Evolutionary conservation across 2,797 vertebrate species (phyloP).

Genomic region (Anguilla pacifica): DNA sequence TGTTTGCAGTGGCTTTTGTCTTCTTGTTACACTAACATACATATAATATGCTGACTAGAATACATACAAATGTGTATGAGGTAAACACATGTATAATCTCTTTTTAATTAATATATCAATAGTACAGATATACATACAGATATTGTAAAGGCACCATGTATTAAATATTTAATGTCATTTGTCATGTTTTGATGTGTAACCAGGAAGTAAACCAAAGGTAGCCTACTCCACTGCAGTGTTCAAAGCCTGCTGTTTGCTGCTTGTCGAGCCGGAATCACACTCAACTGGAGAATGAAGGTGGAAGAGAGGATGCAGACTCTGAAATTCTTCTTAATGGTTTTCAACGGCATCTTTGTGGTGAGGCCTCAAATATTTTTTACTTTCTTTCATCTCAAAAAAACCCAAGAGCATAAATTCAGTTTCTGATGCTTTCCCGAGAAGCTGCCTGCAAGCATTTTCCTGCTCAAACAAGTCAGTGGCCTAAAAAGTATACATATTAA

Average conservation of each 20-base stretch:
- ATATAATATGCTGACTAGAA: neutral
- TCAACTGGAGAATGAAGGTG: conserved; percentile 30
- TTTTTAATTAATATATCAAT: too few relatives aligned
- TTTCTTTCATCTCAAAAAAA: neutral
- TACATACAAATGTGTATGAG: neutral
- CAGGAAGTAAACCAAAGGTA: conserved; percentile 1
- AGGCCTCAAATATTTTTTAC: conserved; percentile 17
- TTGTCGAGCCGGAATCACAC: neutral
- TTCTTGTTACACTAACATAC: neutral
- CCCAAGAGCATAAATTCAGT: neutral
- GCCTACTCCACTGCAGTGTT: neutral
- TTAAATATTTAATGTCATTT: neutral
- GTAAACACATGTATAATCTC: neutral
- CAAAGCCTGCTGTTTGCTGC: neutral
- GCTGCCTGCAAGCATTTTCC: neutral
- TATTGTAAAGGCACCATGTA: neutral
- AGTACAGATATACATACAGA: neutral
- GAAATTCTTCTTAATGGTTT: conserved; percentile 36
- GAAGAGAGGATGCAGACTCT: conserved; percentile 30
- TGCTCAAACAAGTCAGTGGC: neutral
- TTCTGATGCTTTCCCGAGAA: neutral
- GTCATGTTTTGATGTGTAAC: neutral
- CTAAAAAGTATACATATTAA: neutral
- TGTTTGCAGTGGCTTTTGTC: too few relatives aligned
- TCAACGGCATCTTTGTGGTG: conserved; percentile 41